phyloP scores from a whole-genome alignment of 2,888 invertebrate genomes.

The Hedychridium roseum region DNA sequence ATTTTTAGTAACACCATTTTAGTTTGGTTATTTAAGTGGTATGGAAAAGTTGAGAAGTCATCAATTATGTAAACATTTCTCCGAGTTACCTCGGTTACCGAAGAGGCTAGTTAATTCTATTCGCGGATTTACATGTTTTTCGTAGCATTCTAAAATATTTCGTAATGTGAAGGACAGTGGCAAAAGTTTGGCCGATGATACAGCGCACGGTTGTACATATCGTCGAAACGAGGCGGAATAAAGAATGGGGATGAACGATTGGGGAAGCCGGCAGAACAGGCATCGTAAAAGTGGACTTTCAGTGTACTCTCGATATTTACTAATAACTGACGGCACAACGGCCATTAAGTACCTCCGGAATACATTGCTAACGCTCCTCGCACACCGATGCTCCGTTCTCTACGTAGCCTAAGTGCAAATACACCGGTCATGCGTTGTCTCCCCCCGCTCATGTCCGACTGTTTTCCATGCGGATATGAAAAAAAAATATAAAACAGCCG shows the following conservation, averaged over 20 bases:
- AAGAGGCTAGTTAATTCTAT: too few relatives aligned
- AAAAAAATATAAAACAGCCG: conserved; percentile 9
- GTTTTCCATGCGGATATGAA: conserved; percentile 18
- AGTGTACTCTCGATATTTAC: conserved; percentile 49
- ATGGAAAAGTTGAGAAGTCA: too few relatives aligned
- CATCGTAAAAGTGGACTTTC: neutral
- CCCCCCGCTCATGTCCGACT: neutral
- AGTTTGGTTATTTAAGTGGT: too few relatives aligned
- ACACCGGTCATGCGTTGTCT: neutral
- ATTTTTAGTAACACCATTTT: too few relatives aligned
- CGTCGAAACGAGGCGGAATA: neutral
- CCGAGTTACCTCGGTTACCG: too few relatives aligned
- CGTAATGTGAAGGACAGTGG: too few relatives aligned
- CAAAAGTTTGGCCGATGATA: too few relatives aligned
- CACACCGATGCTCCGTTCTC: conserved; percentile 15
- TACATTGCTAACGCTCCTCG: conserved; percentile 33
- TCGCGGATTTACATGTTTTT: too few relatives aligned
- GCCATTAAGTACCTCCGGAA: conserved; percentile 45
- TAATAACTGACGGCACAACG: conserved; percentile 52
- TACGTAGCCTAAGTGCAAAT: too few relatives aligned
- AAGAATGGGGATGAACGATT: conserved; percentile 11
- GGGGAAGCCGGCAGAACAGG: neutral
- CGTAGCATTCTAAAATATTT: too few relatives aligned
- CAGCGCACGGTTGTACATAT: neutral
- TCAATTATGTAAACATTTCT: too few relatives aligned